A percentile compares a stretch with the other conserved stretches of the same genome.
phyloP scores from a whole-genome alignment of 53 echinoderm and acorn worm genomes.

The Holothuria leucospilota region DNA sequence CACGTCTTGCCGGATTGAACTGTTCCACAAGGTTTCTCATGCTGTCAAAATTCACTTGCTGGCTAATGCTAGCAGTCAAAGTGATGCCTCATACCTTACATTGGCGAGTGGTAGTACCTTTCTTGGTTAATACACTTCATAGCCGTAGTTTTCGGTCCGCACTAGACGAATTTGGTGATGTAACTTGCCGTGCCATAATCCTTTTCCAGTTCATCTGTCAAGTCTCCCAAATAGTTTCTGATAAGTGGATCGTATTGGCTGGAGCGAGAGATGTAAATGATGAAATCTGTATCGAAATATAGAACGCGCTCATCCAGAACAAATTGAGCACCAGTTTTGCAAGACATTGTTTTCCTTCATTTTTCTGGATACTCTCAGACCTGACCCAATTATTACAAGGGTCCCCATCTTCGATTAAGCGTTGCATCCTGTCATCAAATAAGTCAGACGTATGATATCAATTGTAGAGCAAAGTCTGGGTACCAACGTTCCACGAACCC shows the following conservation, averaged over 20 bases:
- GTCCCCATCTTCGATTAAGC: too few species aligned
- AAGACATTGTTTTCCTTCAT: too few species aligned
- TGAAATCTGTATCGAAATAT: too few species aligned
- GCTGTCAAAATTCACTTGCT: too few species aligned
- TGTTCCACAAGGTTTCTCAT: too few species aligned
- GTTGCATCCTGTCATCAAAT: too few species aligned
- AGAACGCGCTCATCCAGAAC: conserved; percentile 4
- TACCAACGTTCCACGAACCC: too few species aligned
- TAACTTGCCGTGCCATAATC: conserved; percentile 19
- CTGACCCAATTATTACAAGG: too few species aligned
- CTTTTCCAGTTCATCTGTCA: conserved; percentile 45
- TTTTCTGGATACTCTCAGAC: too few species aligned
- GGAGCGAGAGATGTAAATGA: too few species aligned
- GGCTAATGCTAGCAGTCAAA: background rate
- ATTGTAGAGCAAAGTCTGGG: too few species aligned
- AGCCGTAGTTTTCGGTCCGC: conserved; percentile 60
- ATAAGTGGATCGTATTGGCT: conserved; percentile 9
- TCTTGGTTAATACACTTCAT: conserved; percentile 40
- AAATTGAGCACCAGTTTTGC: background rate
- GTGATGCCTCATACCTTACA: conserved; percentile 63
- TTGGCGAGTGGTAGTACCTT: background rate
- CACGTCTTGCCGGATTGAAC: conserved; percentile 14
- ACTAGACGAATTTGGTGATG: conserved; percentile 33
- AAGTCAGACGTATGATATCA: too few species aligned
- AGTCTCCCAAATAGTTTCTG: conserved; percentile 55